Percentiles rank a stretch among this genome's conserved stretches.
These are phyloP conservation scores for Lepidocolaptes lacrymiger DNA, from an alignment of 2,797 vertebrate species.

Conservation along the genomic window DNA sequence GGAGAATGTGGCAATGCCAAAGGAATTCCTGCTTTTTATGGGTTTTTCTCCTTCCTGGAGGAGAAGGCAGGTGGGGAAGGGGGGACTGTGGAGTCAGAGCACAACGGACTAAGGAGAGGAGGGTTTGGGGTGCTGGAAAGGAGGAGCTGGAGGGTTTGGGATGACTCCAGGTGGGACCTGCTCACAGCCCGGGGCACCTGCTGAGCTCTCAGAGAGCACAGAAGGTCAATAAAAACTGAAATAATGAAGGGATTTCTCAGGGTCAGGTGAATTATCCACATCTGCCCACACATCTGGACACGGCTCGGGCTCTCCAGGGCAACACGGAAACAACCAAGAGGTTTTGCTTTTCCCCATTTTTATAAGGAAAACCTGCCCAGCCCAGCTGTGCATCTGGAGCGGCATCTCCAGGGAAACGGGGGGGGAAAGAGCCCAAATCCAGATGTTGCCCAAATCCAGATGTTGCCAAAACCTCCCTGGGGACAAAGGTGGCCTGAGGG, in stretches of 20 bases:
- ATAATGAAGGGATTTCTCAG: background rate
- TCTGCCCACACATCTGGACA: background rate
- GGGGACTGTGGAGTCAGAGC: background rate
- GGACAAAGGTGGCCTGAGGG: background rate
- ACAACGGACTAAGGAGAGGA: background rate
- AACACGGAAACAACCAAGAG: background rate
- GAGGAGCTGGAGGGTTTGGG: background rate
- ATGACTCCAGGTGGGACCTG: background rate
- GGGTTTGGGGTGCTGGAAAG: background rate
- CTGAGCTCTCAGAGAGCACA: background rate
- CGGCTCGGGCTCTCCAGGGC: fast-evolving
- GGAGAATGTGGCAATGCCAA: background rate
- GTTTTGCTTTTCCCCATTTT: fast-evolving
- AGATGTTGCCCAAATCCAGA: background rate
- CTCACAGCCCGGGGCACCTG: fast-evolving
- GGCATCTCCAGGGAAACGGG: too few relatives aligned
- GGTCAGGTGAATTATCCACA: background rate
- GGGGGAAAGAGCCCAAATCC: background rate
- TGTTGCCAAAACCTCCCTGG: background rate
- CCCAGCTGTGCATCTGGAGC: background rate
- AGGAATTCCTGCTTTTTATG: background rate
- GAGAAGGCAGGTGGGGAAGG: background rate
- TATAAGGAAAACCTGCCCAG: background rate
- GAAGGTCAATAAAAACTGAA: background rate
- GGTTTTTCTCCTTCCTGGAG: background rate